phyloP scores from a whole-genome alignment of 2,797 vertebrate species.

The Phylloscopus collybita region DNA sequence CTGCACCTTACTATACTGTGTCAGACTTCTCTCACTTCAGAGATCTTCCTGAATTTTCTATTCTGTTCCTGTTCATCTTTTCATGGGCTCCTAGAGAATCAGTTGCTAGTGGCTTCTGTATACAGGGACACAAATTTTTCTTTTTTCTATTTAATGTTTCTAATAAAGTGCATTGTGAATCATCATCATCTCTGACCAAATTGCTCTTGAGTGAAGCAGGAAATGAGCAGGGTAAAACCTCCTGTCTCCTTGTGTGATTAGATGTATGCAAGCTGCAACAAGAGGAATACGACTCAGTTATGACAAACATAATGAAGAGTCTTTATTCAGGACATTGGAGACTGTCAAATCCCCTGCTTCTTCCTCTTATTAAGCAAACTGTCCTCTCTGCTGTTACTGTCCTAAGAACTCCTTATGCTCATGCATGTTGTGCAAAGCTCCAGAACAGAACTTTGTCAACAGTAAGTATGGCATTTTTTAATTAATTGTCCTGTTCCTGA shows the following conservation, averaged over 20 bases:
- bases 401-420: not conserved
- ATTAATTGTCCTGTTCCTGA: not conserved
- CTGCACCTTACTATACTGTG: not conserved
- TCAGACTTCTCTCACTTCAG: not conserved
- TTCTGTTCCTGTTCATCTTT: not conserved
- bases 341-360: not conserved
- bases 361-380: not conserved
- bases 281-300: not conserved
- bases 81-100: not conserved
- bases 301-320: not conserved
- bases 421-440: not conserved
- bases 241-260: not conserved
- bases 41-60: not conserved
- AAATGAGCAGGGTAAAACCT: constrained; percentile 28
- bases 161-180: constrained; percentile 2
- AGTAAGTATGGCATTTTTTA: not conserved
- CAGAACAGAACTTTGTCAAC: not conserved
- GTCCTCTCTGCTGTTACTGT: not conserved
- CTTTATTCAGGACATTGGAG: not conserved
- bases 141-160: not conserved
- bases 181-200: not conserved
- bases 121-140: not conserved
- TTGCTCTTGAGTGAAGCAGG: not conserved
- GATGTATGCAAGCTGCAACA: not conserved
- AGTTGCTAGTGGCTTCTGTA: not conserved